phyloP scores from a whole-genome alignment of 2,888 invertebrate genomes.

The Drosophila silvestris region DNA sequence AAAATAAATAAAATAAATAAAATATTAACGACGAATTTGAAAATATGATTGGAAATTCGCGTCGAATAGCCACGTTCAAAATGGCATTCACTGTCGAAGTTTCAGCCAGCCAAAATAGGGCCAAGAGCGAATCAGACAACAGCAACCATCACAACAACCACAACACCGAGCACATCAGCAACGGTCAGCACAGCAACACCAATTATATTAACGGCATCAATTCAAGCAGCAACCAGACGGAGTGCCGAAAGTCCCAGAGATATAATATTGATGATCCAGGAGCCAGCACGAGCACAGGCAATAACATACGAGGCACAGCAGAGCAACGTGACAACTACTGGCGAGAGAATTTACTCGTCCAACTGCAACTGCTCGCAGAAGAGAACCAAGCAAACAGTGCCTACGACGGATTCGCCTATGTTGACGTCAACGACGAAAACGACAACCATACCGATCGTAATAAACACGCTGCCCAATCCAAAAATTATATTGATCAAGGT shows the following conservation, averaged over 20 bases:
- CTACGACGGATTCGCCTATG: conserved; percentile 49
- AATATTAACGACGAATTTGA: conserved; percentile 7
- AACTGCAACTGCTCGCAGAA: conserved; percentile 66
- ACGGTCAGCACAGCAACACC: conserved; percentile 25
- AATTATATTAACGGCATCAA: conserved; percentile 44
- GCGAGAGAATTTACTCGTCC: conserved; percentile 50
- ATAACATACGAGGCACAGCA: conserved; percentile 56
- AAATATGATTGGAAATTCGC: conserved; percentile 37
- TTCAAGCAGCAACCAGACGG: conserved; percentile 60
- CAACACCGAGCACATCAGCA: conserved; percentile 41
- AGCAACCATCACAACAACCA: conserved; percentile 44
- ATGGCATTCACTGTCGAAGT: conserved; percentile 82
- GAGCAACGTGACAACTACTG: conserved; percentile 20
- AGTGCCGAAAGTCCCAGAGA: conserved; percentile 75
- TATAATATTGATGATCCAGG: conserved; percentile 83
- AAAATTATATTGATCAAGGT: conserved; percentile 69
- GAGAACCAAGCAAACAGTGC: conserved; percentile 63
- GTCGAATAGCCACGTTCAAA: conserved; percentile 81
- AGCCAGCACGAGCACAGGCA: conserved; percentile 72
- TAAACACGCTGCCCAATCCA: conserved; percentile 65
- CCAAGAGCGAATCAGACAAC: conserved; percentile 71
- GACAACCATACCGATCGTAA: conserved; percentile 68
- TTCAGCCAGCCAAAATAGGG: conserved; percentile 81
- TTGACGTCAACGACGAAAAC: conserved; percentile 26
- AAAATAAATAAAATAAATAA: not conserved